phyloP scores from a whole-genome alignment of 2,797 vertebrate genomes.

The Anas flavirostris region DNA sequence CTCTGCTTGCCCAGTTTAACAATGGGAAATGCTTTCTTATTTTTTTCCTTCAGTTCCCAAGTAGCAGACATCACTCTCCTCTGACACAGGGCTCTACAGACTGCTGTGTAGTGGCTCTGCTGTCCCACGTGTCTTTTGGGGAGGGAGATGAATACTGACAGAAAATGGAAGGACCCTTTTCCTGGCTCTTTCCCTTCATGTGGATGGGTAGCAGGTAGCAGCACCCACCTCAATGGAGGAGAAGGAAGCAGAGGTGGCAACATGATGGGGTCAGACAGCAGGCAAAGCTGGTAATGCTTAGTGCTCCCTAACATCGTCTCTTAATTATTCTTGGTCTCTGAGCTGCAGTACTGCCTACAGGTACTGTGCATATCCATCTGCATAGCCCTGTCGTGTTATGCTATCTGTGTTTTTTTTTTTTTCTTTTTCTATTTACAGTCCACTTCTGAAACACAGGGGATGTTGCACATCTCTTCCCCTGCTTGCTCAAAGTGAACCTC shows the following conservation, averaged over 20 bases:
- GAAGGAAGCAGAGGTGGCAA: background rate
- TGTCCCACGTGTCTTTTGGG: background rate
- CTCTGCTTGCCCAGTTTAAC: background rate
- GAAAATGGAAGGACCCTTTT: background rate
- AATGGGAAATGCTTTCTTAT: background rate
- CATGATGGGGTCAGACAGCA: background rate
- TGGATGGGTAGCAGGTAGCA: background rate
- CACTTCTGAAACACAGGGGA: background rate
- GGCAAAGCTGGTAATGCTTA: background rate
- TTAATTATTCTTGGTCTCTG: background rate
- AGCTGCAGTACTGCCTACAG: background rate
- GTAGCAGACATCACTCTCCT: background rate
- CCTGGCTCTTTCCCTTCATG: background rate
- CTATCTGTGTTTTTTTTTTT: background rate
- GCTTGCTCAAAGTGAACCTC: background rate
- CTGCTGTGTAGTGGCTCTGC: background rate
- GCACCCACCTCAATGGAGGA: background rate
- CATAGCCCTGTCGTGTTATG: background rate
- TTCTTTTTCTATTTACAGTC: background rate
- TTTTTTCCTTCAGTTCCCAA: background rate
- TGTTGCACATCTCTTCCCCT: background rate
- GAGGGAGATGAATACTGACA: background rate
- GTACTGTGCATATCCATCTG: background rate
- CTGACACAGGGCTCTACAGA: accelerated
- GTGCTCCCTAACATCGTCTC: background rate